Evolutionary conservation across 92 coral and sea anemone species (phyloP).

Genomic region (Muricea muricata): DNA sequence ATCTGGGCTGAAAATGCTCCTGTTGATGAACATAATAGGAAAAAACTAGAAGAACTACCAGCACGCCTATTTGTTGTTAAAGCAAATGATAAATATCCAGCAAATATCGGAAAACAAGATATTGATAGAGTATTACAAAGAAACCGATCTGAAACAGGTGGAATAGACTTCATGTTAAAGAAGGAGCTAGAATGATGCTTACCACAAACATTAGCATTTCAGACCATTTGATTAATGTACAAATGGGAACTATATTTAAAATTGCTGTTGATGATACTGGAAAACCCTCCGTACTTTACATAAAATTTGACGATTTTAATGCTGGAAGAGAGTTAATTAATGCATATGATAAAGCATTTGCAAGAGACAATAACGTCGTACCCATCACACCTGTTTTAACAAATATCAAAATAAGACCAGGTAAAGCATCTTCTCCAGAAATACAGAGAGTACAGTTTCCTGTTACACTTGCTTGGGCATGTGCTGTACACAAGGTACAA

Average conservation of each 20-base stretch:
- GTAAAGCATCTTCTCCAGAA: no score
- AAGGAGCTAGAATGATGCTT: conserved; percentile 50
- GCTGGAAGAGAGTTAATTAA: conserved; percentile 62
- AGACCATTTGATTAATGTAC: conserved; percentile 66
- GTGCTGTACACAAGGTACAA: no score
- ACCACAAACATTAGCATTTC: conserved; percentile 53
- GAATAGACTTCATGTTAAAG: conserved; percentile 28
- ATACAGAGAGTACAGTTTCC: conserved; percentile 68
- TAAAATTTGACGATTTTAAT: conserved; percentile 72
- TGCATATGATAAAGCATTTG: conserved; percentile 41
- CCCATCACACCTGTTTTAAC: conserved; percentile 70
- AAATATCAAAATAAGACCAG: conserved; percentile 63
- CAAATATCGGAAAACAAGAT: conserved; percentile 20
- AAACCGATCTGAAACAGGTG: conserved; percentile 72
- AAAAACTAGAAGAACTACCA: background rate
- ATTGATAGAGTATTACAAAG: conserved; percentile 57
- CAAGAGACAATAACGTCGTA: conserved; percentile 64
- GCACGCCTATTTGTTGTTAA: background rate
- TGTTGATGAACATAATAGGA: conserved; percentile 4
- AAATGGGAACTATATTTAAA: conserved; percentile 70
- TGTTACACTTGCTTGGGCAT: conserved; percentile 76
- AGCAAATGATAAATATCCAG: conserved; percentile 39
- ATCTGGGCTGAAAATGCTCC: no score
- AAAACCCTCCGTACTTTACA: conserved; percentile 54
- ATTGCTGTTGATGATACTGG: conserved; percentile 38